phyloP scores from a whole-genome alignment of 2,888 invertebrate genomes.

The Dolichomitus sp. region DNA sequence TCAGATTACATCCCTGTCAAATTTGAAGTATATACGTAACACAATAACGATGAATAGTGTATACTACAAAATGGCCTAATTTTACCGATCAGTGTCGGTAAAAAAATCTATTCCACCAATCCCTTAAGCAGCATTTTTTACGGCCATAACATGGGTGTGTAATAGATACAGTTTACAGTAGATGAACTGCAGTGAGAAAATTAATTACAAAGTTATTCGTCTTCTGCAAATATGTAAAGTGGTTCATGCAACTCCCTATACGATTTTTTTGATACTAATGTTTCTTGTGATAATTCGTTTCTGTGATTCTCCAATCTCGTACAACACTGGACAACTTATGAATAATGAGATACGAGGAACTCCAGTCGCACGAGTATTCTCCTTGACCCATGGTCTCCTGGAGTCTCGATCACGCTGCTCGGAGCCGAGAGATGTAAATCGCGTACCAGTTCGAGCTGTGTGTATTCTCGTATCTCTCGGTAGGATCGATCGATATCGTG shows the following conservation, averaged over 20 bases:
- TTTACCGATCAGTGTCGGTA: too few relatives aligned
- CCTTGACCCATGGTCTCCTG: constrained; percentile 50
- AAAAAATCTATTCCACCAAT: too few relatives aligned
- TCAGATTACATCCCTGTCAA: too few relatives aligned
- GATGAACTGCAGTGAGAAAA: too few relatives aligned
- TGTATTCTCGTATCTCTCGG: constrained; percentile 16
- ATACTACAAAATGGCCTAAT: too few relatives aligned
- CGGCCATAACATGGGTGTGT: too few relatives aligned
- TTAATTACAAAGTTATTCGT: not conserved
- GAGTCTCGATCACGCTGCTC: constrained; percentile 19
- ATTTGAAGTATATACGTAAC: too few relatives aligned
- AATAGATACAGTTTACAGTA: too few relatives aligned
- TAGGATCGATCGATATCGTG: constrained; percentile 66
- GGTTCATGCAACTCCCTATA: not conserved
- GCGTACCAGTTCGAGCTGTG: constrained; percentile 5
- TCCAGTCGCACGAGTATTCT: constrained; percentile 50
- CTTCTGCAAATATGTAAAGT: not conserved
- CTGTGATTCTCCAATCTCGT: not conserved
- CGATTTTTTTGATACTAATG: not conserved
- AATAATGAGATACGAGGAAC: constrained; percentile 26
- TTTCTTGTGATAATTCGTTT: not conserved
- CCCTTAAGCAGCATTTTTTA: too few relatives aligned
- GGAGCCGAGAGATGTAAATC: constrained; percentile 47
- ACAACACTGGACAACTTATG: not conserved
- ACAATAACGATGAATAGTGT: too few relatives aligned